Conservation (phyloP, 2,113 vertebrate genomes). For the Alligator mississippiensis region DNA sequence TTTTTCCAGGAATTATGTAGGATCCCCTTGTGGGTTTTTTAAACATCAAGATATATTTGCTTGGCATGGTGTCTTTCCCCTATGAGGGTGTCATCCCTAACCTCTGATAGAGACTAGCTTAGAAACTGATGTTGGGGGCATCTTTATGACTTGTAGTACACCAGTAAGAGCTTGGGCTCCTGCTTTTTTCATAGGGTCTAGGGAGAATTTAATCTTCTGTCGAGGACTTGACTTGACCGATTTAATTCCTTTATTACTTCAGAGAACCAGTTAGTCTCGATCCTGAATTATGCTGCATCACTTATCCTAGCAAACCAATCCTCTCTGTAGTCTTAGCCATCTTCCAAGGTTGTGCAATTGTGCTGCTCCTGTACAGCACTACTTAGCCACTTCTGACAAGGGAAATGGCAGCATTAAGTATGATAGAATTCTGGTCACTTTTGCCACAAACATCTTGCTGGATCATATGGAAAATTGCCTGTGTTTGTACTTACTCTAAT, state of each 20-base stretch:
- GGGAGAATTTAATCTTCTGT: too few species aligned
- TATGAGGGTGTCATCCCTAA: neutral
- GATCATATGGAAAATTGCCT: neutral
- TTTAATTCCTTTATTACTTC: neutral
- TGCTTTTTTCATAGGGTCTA: too few species aligned
- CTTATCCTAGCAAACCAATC: neutral
- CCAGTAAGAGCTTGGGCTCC: neutral
- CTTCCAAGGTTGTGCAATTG: neutral
- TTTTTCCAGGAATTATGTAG: neutral
- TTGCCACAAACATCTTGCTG: neutral
- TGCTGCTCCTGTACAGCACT: neutral
- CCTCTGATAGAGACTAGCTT: neutral
- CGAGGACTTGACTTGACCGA: too few species aligned
- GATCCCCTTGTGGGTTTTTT: neutral
- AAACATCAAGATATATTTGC: neutral
- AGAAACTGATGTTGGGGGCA: neutral
- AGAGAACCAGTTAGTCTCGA: neutral
- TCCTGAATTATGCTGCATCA: accelerated
- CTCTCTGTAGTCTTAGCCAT: neutral
- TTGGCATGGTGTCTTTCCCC: neutral
- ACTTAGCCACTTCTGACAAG: neutral
- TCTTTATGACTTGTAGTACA: neutral
- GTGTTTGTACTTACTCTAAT: neutral
- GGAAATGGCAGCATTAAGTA: neutral
- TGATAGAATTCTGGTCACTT: neutral